Conservation (phyloP, 2,888 invertebrate species). For the Caenorhabditis sp. region DNA sequence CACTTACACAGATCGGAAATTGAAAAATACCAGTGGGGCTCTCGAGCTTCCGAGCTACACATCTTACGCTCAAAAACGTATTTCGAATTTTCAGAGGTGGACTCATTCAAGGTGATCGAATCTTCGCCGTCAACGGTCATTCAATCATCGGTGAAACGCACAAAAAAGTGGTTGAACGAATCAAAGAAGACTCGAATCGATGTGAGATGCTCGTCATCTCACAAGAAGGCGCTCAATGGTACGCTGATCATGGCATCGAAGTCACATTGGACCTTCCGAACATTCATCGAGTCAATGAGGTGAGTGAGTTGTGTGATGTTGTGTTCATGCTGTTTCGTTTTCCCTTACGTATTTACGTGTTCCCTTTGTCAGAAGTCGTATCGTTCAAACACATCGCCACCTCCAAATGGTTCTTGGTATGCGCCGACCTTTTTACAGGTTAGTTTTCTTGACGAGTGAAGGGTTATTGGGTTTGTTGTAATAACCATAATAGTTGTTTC, state of each 20-base stretch:
- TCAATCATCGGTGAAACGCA: constrained; percentile 62
- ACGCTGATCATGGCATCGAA: constrained; percentile 70
- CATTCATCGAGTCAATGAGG: constrained; percentile 31
- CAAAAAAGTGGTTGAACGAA: constrained; percentile 65
- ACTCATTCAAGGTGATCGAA: constrained; percentile 63
- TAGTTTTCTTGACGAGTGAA: no score
- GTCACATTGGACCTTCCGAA: constrained; percentile 55
- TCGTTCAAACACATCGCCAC: constrained; percentile 39
- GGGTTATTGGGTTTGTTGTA: background rate
- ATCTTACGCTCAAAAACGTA: no score
- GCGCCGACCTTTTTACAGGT: constrained; percentile 40
- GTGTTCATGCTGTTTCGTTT: background rate
- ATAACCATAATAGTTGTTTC: background rate
- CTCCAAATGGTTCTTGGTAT: constrained; percentile 49
- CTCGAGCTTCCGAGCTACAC: no score
- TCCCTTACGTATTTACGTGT: background rate
- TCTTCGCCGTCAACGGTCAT: constrained; percentile 69
- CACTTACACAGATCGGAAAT: no score
- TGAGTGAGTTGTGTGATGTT: constrained; percentile 5
- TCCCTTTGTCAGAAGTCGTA: constrained; percentile 4
- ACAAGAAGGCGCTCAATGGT: constrained; percentile 80
- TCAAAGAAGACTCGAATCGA: constrained; percentile 72
- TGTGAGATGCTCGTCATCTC: constrained; percentile 88
- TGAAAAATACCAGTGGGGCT: no score
- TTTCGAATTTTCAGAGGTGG: constrained; percentile 52